phyloP scores from a whole-genome alignment of 2,113 vertebrate species.

The Corydoras maculifer region DNA sequence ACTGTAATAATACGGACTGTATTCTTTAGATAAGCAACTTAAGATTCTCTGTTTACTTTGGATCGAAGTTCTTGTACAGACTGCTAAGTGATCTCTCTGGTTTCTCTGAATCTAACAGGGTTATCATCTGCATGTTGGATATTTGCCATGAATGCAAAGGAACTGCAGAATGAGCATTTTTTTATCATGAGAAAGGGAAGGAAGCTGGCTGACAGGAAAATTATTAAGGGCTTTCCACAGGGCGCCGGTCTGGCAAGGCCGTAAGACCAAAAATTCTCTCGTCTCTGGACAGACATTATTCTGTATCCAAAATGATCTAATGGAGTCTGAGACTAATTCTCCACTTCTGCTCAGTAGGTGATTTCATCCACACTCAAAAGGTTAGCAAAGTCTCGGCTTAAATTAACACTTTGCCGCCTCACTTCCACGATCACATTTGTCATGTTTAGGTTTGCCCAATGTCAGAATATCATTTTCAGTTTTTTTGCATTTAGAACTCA shows the following conservation, averaged over 20 bases:
- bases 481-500: background rate
- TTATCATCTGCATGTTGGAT: slow-evolving; percentile 2
- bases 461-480: background rate
- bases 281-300: slow-evolving; percentile 28
- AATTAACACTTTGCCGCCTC: slow-evolving; percentile 2
- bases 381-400: slow-evolving; percentile 3
- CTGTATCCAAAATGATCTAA: slow-evolving; percentile 23
- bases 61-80: background rate
- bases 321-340: slow-evolving; percentile 21
- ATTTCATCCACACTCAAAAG: background rate
- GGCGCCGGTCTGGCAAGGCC: slow-evolving; percentile 26
- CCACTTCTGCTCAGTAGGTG: slow-evolving; percentile 6
- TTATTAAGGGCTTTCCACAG: slow-evolving; percentile 45
- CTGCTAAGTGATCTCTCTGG: slow-evolving; percentile 16
- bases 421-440: background rate
- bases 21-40: background rate
- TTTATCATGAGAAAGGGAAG: slow-evolving; percentile 43
- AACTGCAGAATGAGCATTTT: slow-evolving; percentile 47
- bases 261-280: slow-evolving; percentile 19
- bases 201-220: slow-evolving; percentile 43
- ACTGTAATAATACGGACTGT: background rate
- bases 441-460: background rate
- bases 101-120: slow-evolving; percentile 31
- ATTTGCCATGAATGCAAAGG: slow-evolving; percentile 16
- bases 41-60: slow-evolving; percentile 5